These are phyloP conservation scores for Lithophane leautieri DNA, from an alignment of 2,888 invertebrate species.

Conservation along the genomic window DNA sequence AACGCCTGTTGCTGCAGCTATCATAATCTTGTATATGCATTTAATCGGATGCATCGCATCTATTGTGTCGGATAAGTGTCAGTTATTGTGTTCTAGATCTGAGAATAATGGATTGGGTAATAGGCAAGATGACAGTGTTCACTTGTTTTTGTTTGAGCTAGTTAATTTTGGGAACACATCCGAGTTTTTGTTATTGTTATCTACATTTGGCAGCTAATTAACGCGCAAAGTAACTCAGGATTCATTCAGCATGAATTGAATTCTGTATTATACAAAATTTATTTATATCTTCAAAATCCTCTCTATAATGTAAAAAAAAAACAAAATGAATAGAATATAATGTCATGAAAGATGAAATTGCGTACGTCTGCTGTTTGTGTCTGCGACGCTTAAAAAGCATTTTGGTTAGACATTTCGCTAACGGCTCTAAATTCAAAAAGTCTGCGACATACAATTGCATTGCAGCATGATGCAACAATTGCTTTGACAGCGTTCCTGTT, in stretches of 20 bases:
- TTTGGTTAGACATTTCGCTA: conserved; percentile 23
- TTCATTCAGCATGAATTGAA: not conserved
- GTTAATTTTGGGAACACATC: conserved; percentile 17
- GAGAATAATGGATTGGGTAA: conserved; percentile 59
- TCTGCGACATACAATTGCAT: conserved; percentile 55
- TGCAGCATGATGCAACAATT: conserved; percentile 62
- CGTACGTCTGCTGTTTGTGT: no score
- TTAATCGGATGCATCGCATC: conserved; percentile 59
- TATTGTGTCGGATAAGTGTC: conserved; percentile 55
- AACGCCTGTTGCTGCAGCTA: conserved; percentile 36
- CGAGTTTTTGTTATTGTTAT: conserved; percentile 10
- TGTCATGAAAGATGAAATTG: not conserved
- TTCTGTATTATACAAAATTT: not conserved
- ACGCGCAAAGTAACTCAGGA: not conserved
- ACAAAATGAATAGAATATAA: not conserved
- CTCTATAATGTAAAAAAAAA: not conserved
- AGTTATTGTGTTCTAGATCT: conserved; percentile 53
- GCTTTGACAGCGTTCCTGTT: conserved; percentile 52
- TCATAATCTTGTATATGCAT: conserved; percentile 59
- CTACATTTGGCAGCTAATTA: not conserved
- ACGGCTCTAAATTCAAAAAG: conserved; percentile 20
- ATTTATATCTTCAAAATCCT: not conserved
- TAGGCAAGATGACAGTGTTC: conserved; percentile 42
- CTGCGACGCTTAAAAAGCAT: not conserved
- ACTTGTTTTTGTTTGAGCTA: conserved; percentile 10